Evolutionary conservation across 2,113 vertebrate genomes (phyloP), one percentile per base, ranked within the genome.

Genomic region (Oreochromis aureus): DNA sequence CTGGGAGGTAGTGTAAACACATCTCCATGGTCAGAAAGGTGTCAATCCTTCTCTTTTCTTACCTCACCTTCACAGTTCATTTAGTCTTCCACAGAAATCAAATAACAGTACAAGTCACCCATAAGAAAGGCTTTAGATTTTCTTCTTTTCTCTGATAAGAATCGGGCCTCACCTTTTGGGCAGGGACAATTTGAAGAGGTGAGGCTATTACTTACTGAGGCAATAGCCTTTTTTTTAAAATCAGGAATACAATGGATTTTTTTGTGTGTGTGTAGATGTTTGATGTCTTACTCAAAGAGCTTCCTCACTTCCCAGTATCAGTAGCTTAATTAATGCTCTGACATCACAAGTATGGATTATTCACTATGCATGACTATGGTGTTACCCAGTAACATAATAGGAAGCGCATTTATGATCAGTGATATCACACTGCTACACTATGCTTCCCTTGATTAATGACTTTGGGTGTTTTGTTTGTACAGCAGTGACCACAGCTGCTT

Each of bases 1-100:
- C 10, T 66, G 34, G 61, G 19, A 48, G 76, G 78, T 39, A 85
- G 79, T 90, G 87, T 93, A 90, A 94, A 95, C 87, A 91, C 84
- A 80, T 86, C 85, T 95, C 59, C 53, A 16, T 66, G 85, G 82
- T 92, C 81, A 88, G 86, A 89, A 89, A 90, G 81, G 93, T 93
- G 91, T 94, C 86, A 85, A 61, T 89, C 89, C 81, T 56, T 86
- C 83, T 91, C 66, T 92, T 91, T 92, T 87, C 86, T 82, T 73
- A 58, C 81, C 51, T 94, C 92, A 86, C 91, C 93, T 95, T 95
- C 93, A 94, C 92, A 92, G 88, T 87, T 94, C 90, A 94, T 91
- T 94, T 90, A 85, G 86, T 90, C 80, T 88, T 90, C 83, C 61
- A 41, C 55, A 34, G 76, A 87, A 89, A 90, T 92, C 90, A 41